Conservation (phyloP, 2,797 vertebrate species). For the Ctenosaura bakeri region DNA sequence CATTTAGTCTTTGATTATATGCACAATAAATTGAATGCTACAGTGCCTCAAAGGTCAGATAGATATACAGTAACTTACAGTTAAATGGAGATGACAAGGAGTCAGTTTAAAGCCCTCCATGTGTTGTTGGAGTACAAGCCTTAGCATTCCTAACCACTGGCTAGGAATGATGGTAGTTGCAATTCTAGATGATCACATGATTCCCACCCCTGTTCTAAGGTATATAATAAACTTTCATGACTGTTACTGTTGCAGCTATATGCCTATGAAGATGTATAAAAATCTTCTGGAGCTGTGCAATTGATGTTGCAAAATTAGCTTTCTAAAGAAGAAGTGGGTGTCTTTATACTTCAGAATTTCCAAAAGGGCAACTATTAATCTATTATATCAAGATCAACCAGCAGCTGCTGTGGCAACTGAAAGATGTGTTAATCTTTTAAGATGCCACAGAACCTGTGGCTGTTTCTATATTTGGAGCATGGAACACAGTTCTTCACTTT, state of each 20-base stretch:
- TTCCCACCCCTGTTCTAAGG: too few relatives aligned
- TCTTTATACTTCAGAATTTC: background rate
- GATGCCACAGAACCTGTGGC: background rate
- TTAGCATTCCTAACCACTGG: too few relatives aligned
- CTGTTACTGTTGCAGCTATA: background rate
- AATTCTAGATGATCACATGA: too few relatives aligned
- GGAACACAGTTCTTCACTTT: background rate
- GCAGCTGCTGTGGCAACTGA: background rate
- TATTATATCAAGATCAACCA: background rate
- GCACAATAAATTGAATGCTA: constrained; percentile 21
- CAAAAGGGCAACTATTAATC: background rate
- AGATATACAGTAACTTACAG: constrained; percentile 30
- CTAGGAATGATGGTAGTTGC: too few relatives aligned
- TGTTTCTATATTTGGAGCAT: background rate
- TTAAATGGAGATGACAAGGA: background rate
- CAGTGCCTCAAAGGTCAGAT: constrained; percentile 19
- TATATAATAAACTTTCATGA: constrained; percentile 16
- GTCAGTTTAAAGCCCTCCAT: background rate
- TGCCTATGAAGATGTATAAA: background rate
- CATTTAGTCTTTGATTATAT: constrained; percentile 40
- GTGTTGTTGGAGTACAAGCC: too few relatives aligned
- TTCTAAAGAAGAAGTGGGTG: background rate
- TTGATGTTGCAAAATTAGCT: background rate
- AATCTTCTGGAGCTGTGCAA: background rate
- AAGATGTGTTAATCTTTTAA: background rate